Evolutionary conservation across 2,888 invertebrate genomes (phyloP).

Genomic region (Ormyrus nitidulus): DNA sequence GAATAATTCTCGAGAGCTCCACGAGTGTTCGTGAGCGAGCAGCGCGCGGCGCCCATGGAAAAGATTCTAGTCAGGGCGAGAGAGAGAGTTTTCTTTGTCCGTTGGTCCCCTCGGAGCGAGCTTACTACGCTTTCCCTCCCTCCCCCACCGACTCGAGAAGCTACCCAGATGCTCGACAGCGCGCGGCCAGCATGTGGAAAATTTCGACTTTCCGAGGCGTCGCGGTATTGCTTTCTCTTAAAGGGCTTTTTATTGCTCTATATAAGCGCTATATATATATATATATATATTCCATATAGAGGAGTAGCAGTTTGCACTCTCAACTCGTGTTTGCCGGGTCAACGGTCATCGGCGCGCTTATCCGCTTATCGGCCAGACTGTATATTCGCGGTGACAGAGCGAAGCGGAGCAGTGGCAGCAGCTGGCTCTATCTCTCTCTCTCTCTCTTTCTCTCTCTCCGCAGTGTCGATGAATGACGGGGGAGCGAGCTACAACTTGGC

Average conservation of each 20-base stretch:
- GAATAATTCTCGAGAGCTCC: no score
- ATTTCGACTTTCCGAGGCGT: not conserved
- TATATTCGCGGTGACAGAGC: constrained; percentile 45
- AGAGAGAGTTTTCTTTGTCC: no score
- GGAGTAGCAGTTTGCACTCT: constrained; percentile 36
- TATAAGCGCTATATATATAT: no score
- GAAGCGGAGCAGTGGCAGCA: constrained; percentile 8
- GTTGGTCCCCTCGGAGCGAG: no score
- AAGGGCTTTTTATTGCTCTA: no score
- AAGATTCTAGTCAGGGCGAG: not conserved
- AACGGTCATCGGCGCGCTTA: constrained; percentile 56
- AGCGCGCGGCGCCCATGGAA: not conserved
- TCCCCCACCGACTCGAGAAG: no score
- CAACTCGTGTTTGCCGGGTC: constrained; percentile 55
- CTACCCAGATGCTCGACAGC: no score
- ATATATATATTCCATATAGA: no score
- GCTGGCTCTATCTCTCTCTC: constrained; percentile 13
- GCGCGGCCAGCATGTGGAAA: constrained; percentile 12
- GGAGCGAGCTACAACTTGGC: not conserved
- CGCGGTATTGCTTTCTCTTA: not conserved
- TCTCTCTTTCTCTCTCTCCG: constrained; percentile 6
- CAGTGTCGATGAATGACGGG: no score
- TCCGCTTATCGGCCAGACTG: constrained; percentile 54
- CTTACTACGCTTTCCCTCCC: no score
- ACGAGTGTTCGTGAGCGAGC: not conserved